Evolutionary conservation across 2,113 vertebrate species (phyloP), one percentile per base, ranked within the genome.

Genomic region (Gopherus evgoodei): DNA sequence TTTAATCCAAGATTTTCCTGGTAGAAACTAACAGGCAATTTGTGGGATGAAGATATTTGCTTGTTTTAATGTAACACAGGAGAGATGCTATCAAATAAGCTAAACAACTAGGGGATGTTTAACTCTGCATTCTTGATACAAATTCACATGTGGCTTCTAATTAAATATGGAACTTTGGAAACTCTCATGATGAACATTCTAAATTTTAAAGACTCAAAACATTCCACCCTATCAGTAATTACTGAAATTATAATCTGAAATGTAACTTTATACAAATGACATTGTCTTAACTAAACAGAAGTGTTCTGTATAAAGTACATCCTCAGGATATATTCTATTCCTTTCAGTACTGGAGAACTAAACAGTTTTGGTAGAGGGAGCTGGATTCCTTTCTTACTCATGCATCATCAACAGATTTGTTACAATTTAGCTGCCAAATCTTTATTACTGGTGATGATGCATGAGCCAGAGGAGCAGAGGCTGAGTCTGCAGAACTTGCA

Each of bases 331-430:
- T 82, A 90, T 95, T 75, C 94, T 84, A 72, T 69, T 96, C 93
- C 93, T 95, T 93, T 86, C 91, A 91, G 94, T 59, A 49, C 54
- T 89, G 81, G 79, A 91, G 83, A 96, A n/a, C 91, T 97, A 94
- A 97, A 89, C 91, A 91, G 24, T 69, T 94, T 54, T 69, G 94
- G 93, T 88, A 96, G 87, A 94, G 84, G 95, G 76, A 25, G 89
- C 84, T 94, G 90, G 83, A 95, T 96, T 96, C 86, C 21, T 95
- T 95, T 94, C 90, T 94, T 91, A 95, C 96, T 97, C 96, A 94
- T 95, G 82, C 80, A 86, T 95, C 86, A 86, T 65, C 93, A 94
- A 89, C 87, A 95, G 95, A 93, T 89, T 94, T 93, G 87, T 96
- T 95, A 96, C 95, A 81, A 96, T 97, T 79, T 91, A 91, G 56